Conservation (phyloP, 1,140 invertebrate species). For the Micrasema longulum region DNA sequence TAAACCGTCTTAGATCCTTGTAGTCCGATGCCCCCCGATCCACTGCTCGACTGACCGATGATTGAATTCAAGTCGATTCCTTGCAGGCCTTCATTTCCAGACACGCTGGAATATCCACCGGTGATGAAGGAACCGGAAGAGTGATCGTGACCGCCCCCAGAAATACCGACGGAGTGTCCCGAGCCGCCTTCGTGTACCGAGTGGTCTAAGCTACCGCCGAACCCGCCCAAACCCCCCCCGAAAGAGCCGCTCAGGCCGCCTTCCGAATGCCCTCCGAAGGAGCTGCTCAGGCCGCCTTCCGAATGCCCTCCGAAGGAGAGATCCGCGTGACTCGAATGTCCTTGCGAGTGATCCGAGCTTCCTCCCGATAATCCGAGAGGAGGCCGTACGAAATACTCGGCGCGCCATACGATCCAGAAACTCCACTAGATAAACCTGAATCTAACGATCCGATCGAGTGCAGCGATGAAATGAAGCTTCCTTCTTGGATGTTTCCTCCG, state of each 20-base stretch:
- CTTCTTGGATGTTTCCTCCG: constrained; percentile 50
- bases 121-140: constrained; percentile 55
- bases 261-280: not conserved
- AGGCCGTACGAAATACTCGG: constrained; percentile 53
- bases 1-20: constrained; percentile 65
- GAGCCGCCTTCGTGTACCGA: constrained; percentile 32
- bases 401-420: constrained; percentile 56
- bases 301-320: not conserved
- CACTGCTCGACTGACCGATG: constrained; percentile 57
- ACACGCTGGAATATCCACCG: constrained; percentile 50
- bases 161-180: not conserved
- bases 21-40: constrained; percentile 65
- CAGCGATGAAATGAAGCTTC: constrained; percentile 46
- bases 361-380: constrained; percentile 52
- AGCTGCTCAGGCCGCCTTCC: not conserved
- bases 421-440: constrained; percentile 25
- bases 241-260: not conserved
- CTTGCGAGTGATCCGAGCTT: not conserved
- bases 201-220: not conserved
- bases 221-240: not conserved
- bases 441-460: constrained; percentile 27
- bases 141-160: constrained; percentile 1
- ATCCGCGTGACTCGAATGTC: not conserved
- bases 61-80: constrained; percentile 65
- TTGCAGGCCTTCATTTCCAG: constrained; percentile 62